These are phyloP conservation scores for Temnopleurus reevesii DNA, from an alignment of 53 echinoderm and acorn worm species.

Conservation along the genomic window DNA sequence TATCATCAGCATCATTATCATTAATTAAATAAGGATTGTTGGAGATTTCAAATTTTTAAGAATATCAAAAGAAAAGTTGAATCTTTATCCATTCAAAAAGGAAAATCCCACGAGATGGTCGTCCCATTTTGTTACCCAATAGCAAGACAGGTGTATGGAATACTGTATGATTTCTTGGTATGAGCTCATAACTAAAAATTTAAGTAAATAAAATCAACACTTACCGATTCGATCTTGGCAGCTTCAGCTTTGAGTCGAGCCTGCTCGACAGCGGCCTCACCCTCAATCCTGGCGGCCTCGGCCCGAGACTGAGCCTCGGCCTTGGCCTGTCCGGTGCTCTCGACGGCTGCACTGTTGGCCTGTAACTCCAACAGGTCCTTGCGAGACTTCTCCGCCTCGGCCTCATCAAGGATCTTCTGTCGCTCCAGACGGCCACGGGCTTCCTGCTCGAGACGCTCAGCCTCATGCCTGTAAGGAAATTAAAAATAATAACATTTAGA, in stretches of 20 bases:
- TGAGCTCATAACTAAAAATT: no score
- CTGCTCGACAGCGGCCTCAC: slow-evolving; percentile 96
- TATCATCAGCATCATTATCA: no score
- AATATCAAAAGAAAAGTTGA: not conserved
- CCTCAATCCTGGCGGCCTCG: slow-evolving; percentile 93
- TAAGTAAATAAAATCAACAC: not conserved
- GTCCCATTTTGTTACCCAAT: no score
- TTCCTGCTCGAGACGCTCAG: slow-evolving; percentile 95
- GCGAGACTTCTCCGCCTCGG: slow-evolving; percentile 97
- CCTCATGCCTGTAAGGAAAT: slow-evolving; percentile 82
- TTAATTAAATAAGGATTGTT: not conserved
- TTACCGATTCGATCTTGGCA: slow-evolving; percentile 79
- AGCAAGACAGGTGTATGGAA: no score
- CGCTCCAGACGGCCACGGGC: slow-evolving; percentile 97
- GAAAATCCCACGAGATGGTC: no score
- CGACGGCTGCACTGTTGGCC: slow-evolving; percentile 98
- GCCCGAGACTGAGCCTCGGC: slow-evolving; percentile 98
- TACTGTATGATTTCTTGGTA: no score
- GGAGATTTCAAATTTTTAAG: not conserved
- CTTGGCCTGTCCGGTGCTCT: slow-evolving; percentile 99
- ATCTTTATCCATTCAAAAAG: no score
- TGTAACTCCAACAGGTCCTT: slow-evolving; percentile 92
- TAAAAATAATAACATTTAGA: not conserved
- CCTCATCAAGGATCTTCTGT: slow-evolving; percentile 97
- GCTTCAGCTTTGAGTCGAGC: slow-evolving; percentile 98